Evolutionary conservation across 2,888 invertebrate genomes (phyloP).

Genomic region (Heteropelma amictum): DNA sequence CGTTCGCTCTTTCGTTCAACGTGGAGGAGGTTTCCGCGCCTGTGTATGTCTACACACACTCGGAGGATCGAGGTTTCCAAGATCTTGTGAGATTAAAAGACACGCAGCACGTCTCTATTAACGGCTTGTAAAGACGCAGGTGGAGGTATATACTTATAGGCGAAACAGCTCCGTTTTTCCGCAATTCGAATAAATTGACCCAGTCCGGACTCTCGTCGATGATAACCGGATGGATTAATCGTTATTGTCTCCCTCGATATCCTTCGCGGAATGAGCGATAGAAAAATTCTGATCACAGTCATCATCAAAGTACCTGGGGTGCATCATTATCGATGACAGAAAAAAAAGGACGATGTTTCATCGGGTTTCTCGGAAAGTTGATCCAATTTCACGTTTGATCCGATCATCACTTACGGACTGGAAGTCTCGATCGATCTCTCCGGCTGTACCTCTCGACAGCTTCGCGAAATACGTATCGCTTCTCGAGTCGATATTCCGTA

Average conservation of each 20-base stretch:
- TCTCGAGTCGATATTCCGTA: too few relatives aligned
- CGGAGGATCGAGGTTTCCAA: slow-evolving; percentile 36
- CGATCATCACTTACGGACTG: slow-evolving; percentile 1
- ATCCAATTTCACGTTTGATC: slow-evolving; percentile 41
- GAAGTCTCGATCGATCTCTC: background rate
- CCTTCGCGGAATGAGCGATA: background rate
- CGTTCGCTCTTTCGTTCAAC: too few relatives aligned
- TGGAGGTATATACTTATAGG: background rate
- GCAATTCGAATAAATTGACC: slow-evolving; percentile 35
- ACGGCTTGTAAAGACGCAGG: slow-evolving; percentile 9
- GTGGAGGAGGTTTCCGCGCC: too few relatives aligned
- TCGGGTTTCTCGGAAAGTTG: slow-evolving; percentile 33
- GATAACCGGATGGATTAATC: slow-evolving; percentile 36
- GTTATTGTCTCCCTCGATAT: background rate
- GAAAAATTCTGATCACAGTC: slow-evolving; percentile 41
- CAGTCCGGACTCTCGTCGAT: slow-evolving; percentile 18
- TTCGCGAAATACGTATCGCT: too few relatives aligned
- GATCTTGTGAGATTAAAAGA: slow-evolving; percentile 20
- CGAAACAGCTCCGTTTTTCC: slow-evolving; percentile 37
- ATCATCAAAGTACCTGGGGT: background rate
- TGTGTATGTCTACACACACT: too few relatives aligned
- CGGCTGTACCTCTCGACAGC: background rate
- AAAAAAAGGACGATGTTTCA: slow-evolving; percentile 24
- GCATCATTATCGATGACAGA: slow-evolving; percentile 21
- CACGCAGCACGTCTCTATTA: slow-evolving; percentile 1